Conservation (phyloP, 2,113 vertebrate species). For the Zeus faber region DNA sequence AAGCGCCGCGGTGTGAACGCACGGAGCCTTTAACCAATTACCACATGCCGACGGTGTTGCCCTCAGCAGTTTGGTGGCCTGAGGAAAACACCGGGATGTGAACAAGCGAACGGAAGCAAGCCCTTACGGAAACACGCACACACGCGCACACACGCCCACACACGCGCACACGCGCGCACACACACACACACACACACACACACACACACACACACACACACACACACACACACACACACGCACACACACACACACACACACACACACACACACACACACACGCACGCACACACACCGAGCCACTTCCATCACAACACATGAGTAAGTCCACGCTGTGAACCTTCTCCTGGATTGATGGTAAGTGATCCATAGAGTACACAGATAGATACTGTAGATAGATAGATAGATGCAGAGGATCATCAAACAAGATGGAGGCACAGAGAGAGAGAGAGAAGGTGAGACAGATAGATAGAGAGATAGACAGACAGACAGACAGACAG, state of each 20-base stretch:
- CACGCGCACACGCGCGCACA: background rate
- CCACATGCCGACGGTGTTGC: background rate
- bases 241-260: background rate
- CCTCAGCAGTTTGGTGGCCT: background rate
- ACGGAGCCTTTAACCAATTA: constrained; percentile 21
- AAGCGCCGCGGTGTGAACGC: constrained; percentile 14
- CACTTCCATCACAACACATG: too few relatives aligned
- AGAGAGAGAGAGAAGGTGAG: too few relatives aligned
- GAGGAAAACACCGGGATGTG: too few relatives aligned
- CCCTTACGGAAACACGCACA: background rate
- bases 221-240: background rate
- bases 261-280: background rate
- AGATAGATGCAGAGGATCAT: too few relatives aligned
- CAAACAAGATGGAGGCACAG: too few relatives aligned
- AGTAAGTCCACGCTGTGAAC: too few relatives aligned
- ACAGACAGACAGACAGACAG: too few relatives aligned
- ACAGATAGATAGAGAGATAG: too few relatives aligned
- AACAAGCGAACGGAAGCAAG: background rate
- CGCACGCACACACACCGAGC: too few relatives aligned
- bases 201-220: background rate
- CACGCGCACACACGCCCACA: background rate
- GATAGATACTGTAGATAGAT: too few relatives aligned
- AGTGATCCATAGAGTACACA: too few relatives aligned
- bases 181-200: background rate
- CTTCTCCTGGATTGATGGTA: too few relatives aligned